phyloP scores from a whole-genome alignment of 1,140 invertebrate species.

The Ceratosolen solmsi region DNA sequence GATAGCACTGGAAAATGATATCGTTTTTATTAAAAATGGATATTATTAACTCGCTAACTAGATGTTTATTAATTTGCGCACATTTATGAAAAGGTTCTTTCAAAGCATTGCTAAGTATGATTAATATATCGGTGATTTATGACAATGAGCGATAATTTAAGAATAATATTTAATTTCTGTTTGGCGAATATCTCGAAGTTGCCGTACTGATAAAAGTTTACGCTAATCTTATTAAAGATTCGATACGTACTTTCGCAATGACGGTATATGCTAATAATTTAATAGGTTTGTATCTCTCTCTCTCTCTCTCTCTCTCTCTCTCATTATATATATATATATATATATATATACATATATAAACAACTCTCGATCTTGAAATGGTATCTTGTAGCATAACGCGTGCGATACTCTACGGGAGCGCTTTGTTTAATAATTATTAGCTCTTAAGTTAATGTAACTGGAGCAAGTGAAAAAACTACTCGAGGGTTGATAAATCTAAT shows the following conservation, averaged over 20 bases:
- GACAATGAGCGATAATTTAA: not conserved
- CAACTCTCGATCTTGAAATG: no score
- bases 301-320: no score
- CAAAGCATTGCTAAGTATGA: not conserved
- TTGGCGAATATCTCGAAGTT: not conserved
- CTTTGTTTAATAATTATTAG: not conserved
- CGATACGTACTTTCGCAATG: not conserved
- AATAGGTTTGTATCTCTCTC: no score
- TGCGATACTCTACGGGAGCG: not conserved
- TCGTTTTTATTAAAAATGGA: no score
- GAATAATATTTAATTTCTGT: not conserved
- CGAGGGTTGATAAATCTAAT: not conserved
- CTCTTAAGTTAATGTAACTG: not conserved
- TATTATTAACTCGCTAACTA: not conserved
- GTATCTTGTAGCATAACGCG: no score
- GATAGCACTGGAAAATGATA: no score
- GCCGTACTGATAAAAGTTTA: not conserved
- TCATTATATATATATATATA: no score
- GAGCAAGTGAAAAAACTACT: no score
- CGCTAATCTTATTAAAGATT: not conserved
- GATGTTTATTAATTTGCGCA: not conserved
- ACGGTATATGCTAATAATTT: not conserved
- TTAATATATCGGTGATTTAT: not conserved
- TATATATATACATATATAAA: not conserved
- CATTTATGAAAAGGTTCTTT: not conserved